Evolutionary conservation across 2,797 vertebrate species (phyloP), one percentile per base, ranked within the genome.

Genomic region (Scarus forsteni): DNA sequence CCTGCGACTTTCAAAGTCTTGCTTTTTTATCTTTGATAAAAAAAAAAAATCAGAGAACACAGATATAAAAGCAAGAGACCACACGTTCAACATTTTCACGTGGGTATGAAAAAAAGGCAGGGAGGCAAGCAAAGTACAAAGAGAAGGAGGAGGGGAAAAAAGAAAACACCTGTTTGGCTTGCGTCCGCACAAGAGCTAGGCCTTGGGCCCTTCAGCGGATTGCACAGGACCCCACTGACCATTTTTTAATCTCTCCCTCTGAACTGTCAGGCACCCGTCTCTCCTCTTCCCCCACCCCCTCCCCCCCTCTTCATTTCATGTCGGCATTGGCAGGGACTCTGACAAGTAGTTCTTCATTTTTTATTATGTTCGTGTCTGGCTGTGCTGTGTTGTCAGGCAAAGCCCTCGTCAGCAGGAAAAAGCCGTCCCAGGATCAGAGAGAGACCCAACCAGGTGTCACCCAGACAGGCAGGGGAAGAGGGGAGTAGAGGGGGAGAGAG

Each of bases 381-480:
- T 81, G 94, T 90, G 91, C 94, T 90, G 93, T 93, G 94, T 92
- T 96, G 96, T 97, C 96, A 96, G 95, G 95, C 96, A 95, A 95
- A 96, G 95, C 94, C 91, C 94, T 94, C 94, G 94, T 97, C 96
- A 97, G 95, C 92, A 92, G 93, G 80, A 85, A 96, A 96, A 96
- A 94, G 93, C 94, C 94, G 94, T 96, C 93, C 93, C 93, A 90
- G 94, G 95, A 96, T 96, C 95, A 96, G 96, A 96, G 95, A 96
- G 94, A 96, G 95, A 95, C 95, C 96, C 94, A 95, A 96, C 95
- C 97, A 98, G 96, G 96, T 98, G 97, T 98, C 96, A 96, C 95
- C 94, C 94, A 96, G 94, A 95, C 95, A 95, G 92, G 88, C 79
- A 56, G 52, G 60, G 66, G 40, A 18, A 44, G 40, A n/a, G 59